phyloP scores from a whole-genome alignment of 2,113 vertebrate species.

The Nothobranchius furzeri region DNA sequence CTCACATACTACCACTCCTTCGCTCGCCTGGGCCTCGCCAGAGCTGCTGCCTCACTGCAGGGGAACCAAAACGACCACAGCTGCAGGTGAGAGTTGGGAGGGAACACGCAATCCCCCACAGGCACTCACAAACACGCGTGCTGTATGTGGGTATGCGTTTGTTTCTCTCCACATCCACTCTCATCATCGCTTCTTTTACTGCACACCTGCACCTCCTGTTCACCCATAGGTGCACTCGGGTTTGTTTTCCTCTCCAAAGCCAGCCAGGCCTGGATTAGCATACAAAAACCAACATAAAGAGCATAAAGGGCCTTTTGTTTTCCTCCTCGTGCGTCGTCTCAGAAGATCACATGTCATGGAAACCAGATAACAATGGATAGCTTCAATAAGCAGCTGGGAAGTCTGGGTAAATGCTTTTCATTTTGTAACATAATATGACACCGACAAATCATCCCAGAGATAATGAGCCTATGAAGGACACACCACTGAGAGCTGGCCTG shows the following conservation, averaged over 20 bases:
- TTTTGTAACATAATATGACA: slow-evolving; percentile 54
- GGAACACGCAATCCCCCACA: not conserved
- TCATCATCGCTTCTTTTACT: not conserved
- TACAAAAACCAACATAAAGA: slow-evolving; percentile 19
- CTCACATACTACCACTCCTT: slow-evolving; percentile 94
- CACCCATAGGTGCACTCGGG: slow-evolving; percentile 27
- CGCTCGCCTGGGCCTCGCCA: slow-evolving; percentile 84
- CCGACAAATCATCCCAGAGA: slow-evolving; percentile 41
- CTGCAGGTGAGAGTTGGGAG: slow-evolving; percentile 85
- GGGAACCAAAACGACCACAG: slow-evolving; percentile 82
- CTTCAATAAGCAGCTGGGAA: slow-evolving; percentile 38
- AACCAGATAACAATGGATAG: slow-evolving; percentile 42
- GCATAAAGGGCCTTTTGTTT: slow-evolving; percentile 40
- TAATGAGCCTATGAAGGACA: slow-evolving; percentile 50
- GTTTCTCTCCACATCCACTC: not conserved
- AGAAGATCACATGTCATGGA: slow-evolving; percentile 32
- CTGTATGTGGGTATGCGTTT: slow-evolving; percentile 4
- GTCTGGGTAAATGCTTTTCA: slow-evolving; percentile 41
- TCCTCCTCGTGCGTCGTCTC: not conserved
- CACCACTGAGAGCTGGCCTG: slow-evolving; percentile 27
- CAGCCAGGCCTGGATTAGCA: slow-evolving; percentile 13
- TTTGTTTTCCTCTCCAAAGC: slow-evolving; percentile 6
- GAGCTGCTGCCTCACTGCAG: slow-evolving; percentile 83
- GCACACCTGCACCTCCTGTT: slow-evolving; percentile 15
- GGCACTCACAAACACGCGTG: not conserved